Evolutionary conservation across 2,888 invertebrate species (phyloP).

Genomic region (Drosophila melanosoma): DNA sequence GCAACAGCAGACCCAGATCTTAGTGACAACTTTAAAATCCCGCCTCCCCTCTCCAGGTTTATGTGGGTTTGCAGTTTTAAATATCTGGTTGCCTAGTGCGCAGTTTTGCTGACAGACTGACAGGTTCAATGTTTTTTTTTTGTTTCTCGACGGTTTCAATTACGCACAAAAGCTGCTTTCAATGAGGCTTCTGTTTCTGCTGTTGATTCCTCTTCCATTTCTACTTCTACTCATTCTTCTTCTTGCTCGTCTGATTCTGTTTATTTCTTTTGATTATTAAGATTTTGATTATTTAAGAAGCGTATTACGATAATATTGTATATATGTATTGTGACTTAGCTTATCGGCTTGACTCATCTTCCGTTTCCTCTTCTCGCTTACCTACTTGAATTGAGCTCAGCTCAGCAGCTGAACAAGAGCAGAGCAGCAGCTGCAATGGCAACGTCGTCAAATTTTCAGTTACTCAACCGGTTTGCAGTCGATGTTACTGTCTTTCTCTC

Average conservation of each 20-base stretch:
- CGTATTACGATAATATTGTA: slow-evolving; percentile 4
- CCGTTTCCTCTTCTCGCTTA: slow-evolving; percentile 10
- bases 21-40: neutral
- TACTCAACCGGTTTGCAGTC: slow-evolving; percentile 50
- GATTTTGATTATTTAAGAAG: neutral
- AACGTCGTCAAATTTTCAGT: slow-evolving; percentile 31
- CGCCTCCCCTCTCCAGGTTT: slow-evolving; percentile 12
- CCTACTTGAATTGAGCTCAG: slow-evolving; percentile 43
- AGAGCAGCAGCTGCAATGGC: neutral
- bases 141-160: slow-evolving; percentile 21
- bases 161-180: slow-evolving; percentile 26
- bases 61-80: slow-evolving; percentile 43
- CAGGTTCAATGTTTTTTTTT: slow-evolving; percentile 50
- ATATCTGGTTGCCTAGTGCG: slow-evolving; percentile 30
- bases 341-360: slow-evolving; percentile 41
- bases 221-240: neutral
- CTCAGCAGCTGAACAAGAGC: slow-evolving; percentile 4
- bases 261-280: neutral
- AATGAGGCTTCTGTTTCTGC: slow-evolving; percentile 4
- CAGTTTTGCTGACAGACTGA: slow-evolving; percentile 27
- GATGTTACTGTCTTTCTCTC: slow-evolving; percentile 5
- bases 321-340: neutral
- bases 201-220: neutral
- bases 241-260: neutral
- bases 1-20: neutral